These are phyloP conservation scores for Drosophila biarmipes DNA, from an alignment of 1,140 invertebrate genomes.

Conservation along the genomic window DNA sequence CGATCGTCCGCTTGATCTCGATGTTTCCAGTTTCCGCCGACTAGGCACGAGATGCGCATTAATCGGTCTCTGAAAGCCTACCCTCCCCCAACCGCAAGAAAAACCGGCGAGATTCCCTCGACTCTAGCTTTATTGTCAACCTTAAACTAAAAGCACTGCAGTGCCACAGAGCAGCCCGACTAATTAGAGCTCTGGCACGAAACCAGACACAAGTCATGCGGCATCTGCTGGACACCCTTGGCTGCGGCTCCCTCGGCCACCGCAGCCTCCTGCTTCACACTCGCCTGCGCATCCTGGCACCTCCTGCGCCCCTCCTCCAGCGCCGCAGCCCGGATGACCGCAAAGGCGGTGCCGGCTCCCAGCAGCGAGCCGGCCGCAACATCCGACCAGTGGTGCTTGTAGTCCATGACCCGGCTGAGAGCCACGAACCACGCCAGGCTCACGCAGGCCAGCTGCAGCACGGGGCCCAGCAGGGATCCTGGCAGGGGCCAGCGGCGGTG, in stretches of 20 bases:
- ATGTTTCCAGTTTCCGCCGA: constrained; percentile 15
- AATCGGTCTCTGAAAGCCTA: not conserved
- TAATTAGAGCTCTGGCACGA: constrained; percentile 64
- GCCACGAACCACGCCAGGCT: constrained; percentile 89
- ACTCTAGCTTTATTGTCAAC: constrained; percentile 34
- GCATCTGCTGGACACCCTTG: constrained; percentile 32
- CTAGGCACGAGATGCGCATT: constrained; percentile 7
- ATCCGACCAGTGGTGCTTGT: constrained; percentile 96
- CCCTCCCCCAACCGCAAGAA: not conserved
- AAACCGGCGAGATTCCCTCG: not conserved
- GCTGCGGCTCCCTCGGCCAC: not conserved
- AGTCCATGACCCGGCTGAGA: constrained; percentile 95
- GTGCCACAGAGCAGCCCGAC: constrained; percentile 27
- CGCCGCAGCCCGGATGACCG: constrained; percentile 85
- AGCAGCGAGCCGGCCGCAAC: constrained; percentile 86
- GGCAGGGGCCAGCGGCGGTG: constrained; percentile 35
- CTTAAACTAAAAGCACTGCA: constrained; percentile 26
- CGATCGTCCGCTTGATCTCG: not conserved
- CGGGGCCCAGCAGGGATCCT: constrained; percentile 38
- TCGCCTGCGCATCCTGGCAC: constrained; percentile 1
- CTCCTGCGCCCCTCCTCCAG: constrained; percentile 30
- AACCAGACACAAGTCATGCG: constrained; percentile 62
- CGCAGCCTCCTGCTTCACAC: not conserved
- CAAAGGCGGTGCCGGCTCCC: constrained; percentile 85
- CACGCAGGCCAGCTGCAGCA: constrained; percentile 54